phyloP scores from a whole-genome alignment of 2,888 invertebrate species.

The Diaperis boleti region DNA sequence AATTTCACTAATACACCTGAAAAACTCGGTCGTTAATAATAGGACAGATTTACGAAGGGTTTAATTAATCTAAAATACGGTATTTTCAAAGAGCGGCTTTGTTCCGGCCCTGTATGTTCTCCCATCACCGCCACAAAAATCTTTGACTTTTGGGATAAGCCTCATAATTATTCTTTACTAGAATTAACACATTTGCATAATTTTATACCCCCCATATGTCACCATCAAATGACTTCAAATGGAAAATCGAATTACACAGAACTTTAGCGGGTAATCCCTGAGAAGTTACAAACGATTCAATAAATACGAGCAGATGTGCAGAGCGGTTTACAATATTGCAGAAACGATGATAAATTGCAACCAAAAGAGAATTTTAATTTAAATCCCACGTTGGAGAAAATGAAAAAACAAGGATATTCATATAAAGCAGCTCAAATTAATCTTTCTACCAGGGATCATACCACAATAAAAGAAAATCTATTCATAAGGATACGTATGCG shows the following conservation, averaged over 20 bases:
- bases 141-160: conserved; percentile 4
- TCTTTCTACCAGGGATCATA: no score
- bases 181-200: no score
- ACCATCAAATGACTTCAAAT: neutral
- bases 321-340: neutral
- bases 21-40: conserved; percentile 4
- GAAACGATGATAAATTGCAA: neutral
- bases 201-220: no score
- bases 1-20: neutral
- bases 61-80: conserved; percentile 2
- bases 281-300: neutral
- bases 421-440: no score
- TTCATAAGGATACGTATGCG: no score
- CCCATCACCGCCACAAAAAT: neutral
- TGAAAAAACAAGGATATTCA: no score
- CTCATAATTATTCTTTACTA: no score
- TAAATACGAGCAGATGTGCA: neutral
- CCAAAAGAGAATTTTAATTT: no score
- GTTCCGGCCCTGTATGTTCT: neutral
- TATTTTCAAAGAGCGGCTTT: conserved; percentile 4
- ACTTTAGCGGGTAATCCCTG: neutral
- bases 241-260: conserved; percentile 1
- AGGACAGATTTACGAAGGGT: neutral
- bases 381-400: no score
- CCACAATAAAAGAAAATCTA: no score